Evolutionary conservation across 2,888 invertebrate species (phyloP).

Genomic region (Allygus modestus): DNA sequence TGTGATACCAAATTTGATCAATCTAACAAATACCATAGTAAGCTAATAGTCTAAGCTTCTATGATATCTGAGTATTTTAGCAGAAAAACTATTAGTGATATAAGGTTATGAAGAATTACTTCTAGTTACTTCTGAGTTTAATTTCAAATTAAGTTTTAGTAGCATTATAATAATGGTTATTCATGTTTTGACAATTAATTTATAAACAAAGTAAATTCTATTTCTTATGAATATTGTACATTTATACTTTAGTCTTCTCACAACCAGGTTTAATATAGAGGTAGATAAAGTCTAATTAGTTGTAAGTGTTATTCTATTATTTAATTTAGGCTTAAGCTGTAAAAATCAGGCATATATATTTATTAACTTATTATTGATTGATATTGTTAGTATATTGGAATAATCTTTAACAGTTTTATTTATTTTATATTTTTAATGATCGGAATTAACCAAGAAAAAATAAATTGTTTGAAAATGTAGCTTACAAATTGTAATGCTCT

Average conservation of each 20-base stretch:
- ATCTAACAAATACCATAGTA: neutral
- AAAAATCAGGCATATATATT: too few species aligned
- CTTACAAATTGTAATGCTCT: neutral
- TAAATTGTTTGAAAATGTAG: neutral
- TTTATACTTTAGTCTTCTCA: too few species aligned
- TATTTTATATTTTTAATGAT: too few species aligned
- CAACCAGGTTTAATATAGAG: neutral
- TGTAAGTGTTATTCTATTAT: neutral
- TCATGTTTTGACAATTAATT: too few species aligned
- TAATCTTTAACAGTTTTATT: too few species aligned
- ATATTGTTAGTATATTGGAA: too few species aligned
- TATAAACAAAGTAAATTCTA: too few species aligned
- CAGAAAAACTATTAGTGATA: neutral
- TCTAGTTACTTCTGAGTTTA: neutral
- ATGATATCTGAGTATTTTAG: conserved; percentile 8
- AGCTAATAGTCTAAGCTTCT: neutral
- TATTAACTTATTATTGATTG: too few species aligned
- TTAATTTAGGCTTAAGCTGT: neutral
- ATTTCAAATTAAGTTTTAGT: too few species aligned
- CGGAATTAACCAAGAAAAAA: too few species aligned
- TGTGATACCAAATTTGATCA: conserved; percentile 32
- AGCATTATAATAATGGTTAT: too few species aligned
- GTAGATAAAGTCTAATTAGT: neutral
- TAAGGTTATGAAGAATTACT: neutral
- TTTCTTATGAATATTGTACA: too few species aligned